Percentiles rank a stretch among this genome's conserved stretches.
Evolutionary conservation across 1,140 invertebrate species (phyloP).

Genomic region (Camponotus floridanus): DNA sequence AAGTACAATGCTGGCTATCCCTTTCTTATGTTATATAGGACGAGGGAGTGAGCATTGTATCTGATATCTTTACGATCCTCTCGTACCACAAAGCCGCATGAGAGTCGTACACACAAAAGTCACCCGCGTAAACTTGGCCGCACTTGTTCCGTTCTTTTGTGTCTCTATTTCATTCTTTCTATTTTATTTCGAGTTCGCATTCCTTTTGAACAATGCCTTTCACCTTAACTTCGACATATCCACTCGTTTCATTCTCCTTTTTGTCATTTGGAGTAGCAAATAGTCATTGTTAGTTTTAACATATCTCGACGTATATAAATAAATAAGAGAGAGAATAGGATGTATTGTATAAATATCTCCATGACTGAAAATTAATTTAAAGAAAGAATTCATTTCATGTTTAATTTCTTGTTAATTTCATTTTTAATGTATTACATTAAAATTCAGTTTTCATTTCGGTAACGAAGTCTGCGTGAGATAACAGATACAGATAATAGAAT

Average conservation of each 20-base stretch:
- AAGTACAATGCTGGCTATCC: neutral
- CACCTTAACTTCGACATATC: constrained; percentile 22
- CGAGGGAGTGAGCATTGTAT: constrained; percentile 28
- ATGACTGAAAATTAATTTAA: constrained; percentile 3
- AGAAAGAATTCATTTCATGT: neutral
- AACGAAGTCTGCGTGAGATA: neutral
- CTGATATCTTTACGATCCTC: constrained; percentile 53
- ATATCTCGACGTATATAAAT: neutral
- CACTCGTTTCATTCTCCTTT: constrained; percentile 21
- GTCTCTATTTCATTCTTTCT: constrained; percentile 51
- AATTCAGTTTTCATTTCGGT: neutral
- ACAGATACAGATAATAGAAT: neutral
- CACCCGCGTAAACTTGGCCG: constrained; percentile 50
- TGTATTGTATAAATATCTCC: neutral
- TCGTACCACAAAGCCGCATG: constrained; percentile 49
- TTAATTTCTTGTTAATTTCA: neutral
- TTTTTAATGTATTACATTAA: neutral
- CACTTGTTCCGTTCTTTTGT: constrained; percentile 59
- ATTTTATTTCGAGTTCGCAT: constrained; percentile 62
- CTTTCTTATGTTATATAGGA: constrained; percentile 26
- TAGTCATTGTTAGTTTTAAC: constrained; percentile 30
- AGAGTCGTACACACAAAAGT: constrained; percentile 56
- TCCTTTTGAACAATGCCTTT: constrained; percentile 43
- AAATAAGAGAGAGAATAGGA: neutral
- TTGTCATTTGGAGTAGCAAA: constrained; percentile 38